Percentiles rank a stretch among this genome's conserved stretches.
Conservation (phyloP, 2,113 vertebrate species). For the Plectropomus leopardus region DNA sequence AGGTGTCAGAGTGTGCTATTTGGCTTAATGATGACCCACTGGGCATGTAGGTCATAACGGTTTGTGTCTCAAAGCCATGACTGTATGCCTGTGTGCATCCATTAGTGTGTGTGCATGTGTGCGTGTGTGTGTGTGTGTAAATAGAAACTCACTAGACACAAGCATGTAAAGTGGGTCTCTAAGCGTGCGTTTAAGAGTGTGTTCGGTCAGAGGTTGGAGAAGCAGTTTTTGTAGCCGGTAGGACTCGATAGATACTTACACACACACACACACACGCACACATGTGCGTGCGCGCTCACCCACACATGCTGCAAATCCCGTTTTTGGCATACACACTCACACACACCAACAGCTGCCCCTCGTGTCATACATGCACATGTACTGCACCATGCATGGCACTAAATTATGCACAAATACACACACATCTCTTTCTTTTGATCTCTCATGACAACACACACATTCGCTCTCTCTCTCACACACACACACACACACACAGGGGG, state of each 20-base stretch:
- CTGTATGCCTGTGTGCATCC: conserved; percentile 57
- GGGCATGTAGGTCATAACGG: conserved; percentile 79
- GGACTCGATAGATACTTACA: conserved; percentile 54
- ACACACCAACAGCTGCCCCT: conserved; percentile 66
- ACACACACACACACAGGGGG: conserved; percentile 67
- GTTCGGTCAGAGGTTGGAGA: conserved; percentile 78
- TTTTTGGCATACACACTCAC: conserved; percentile 32
- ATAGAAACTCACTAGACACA: conserved; percentile 38
- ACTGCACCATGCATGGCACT: conserved; percentile 66
- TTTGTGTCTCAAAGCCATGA: conserved; percentile 68
- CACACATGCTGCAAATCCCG: conserved; percentile 68
- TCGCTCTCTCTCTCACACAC: conserved; percentile 41
- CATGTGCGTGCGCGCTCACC: conserved; percentile 62
- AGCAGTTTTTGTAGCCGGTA: conserved; percentile 68
- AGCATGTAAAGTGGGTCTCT: conserved; percentile 55
- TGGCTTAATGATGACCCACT: conserved; percentile 75
- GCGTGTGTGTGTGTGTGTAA: conserved; percentile 24
- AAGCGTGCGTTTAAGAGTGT: conserved; percentile 51
- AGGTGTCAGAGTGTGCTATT: conserved; percentile 71
- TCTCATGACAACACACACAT: conserved; percentile 51
- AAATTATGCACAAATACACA: conserved; percentile 73
- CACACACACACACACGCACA: conserved; percentile 48
- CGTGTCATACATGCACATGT: conserved; percentile 71
- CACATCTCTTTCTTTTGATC: conserved; percentile 68
- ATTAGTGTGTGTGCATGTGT: conserved; percentile 45